phyloP scores from a whole-genome alignment of 2,113 vertebrate genomes.

The Plecotus auritus region DNA sequence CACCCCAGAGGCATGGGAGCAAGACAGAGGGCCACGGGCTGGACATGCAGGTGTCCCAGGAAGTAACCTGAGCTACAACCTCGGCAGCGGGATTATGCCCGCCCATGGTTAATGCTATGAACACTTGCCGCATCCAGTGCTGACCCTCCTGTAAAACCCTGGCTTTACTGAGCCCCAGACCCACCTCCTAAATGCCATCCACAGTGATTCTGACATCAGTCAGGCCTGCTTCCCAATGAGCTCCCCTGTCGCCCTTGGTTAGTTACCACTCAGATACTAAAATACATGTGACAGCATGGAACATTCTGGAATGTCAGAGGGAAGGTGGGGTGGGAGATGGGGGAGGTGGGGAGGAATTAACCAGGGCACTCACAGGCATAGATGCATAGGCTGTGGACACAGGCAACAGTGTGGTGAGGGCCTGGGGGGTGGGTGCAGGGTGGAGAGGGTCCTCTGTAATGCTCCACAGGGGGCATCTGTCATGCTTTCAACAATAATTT shows the following conservation, averaged over 20 bases:
- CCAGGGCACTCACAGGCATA: no score
- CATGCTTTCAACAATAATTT: no score
- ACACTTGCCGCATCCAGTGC: background rate
- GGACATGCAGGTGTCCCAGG: background rate
- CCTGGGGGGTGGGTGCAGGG: no score
- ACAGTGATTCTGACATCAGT: background rate
- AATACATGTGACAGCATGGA: background rate
- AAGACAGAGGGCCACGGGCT: background rate
- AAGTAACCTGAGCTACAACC: background rate
- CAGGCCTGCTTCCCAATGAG: background rate
- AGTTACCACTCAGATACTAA: background rate
- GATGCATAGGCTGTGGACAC: no score
- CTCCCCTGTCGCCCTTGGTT: background rate
- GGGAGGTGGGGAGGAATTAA: no score
- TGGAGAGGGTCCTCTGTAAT: no score
- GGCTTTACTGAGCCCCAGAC: background rate
- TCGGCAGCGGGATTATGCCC: background rate
- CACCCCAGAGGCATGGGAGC: background rate
- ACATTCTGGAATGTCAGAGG: no score
- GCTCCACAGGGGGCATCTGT: no score
- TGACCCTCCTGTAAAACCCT: background rate
- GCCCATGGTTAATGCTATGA: background rate
- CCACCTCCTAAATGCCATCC: background rate
- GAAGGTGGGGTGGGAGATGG: no score
- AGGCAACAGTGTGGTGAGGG: no score